Percentiles rank a stretch among this genome's conserved stretches.
Evolutionary conservation across 2,113 vertebrate genomes (phyloP).

Genomic region (Myodes glareolus): DNA sequence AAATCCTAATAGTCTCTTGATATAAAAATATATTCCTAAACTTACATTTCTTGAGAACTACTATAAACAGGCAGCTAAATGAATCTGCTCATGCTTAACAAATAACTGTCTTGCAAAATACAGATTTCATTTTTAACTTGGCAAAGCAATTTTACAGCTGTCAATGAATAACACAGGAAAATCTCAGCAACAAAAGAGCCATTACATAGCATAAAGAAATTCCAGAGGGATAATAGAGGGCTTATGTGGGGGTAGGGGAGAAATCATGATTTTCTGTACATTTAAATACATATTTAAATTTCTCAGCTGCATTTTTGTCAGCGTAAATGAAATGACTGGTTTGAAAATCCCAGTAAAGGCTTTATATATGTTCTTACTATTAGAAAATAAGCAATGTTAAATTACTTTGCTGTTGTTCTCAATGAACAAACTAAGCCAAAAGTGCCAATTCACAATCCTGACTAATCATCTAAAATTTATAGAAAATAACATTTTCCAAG

Average conservation of each 20-base stretch:
- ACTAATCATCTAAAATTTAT: constrained; percentile 47
- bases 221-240: constrained; percentile 56
- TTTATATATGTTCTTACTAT: neutral
- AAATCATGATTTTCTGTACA: constrained; percentile 49
- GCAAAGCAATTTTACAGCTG: constrained; percentile 76
- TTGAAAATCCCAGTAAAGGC: constrained; percentile 24
- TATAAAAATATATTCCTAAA: constrained; percentile 70
- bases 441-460: neutral
- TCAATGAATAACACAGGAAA: constrained; percentile 46
- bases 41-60: constrained; percentile 54
- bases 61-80: constrained; percentile 71
- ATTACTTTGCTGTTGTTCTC: neutral
- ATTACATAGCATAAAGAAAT: constrained; percentile 49
- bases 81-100: constrained; percentile 75
- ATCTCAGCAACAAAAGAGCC: constrained; percentile 43
- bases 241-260: neutral
- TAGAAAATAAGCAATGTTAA: constrained; percentile 29
- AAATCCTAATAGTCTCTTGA: constrained; percentile 57
- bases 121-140: constrained; percentile 77
- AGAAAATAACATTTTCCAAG: constrained; percentile 45
- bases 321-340: constrained; percentile 38
- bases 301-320: constrained; percentile 64
- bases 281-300: constrained; percentile 63
- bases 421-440: constrained; percentile 27
- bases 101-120: constrained; percentile 72